Percentiles rank a stretch among this genome's conserved stretches.
These are phyloP conservation scores for Caligus rogercresseyi DNA, from an alignment of 1,140 invertebrate genomes.

Conservation along the genomic window DNA sequence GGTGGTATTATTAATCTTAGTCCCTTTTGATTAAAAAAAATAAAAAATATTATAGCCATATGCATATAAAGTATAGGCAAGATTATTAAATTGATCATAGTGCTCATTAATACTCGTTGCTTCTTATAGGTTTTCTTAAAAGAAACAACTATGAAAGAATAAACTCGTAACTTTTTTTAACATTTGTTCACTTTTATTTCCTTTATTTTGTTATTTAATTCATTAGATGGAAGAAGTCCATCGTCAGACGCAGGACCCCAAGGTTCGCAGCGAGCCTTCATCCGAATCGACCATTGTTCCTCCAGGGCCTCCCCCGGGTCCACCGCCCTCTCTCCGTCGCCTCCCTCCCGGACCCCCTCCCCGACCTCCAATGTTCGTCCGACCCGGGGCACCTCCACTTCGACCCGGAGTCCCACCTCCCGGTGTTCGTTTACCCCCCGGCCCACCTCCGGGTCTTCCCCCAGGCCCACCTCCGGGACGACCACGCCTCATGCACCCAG, in stretches of 20 bases:
- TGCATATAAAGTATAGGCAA: too few relatives aligned
- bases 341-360: constrained; percentile 34
- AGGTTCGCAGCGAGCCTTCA: background rate
- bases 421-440: constrained; percentile 29
- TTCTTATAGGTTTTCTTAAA: too few relatives aligned
- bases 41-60: too few relatives aligned
- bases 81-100: too few relatives aligned
- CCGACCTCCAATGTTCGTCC: constrained; percentile 24
- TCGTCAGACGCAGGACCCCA: constrained; percentile 36
- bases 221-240: constrained; percentile 56
- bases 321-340: constrained; percentile 36
- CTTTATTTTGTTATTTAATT: constrained; percentile 11
- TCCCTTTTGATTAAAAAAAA: too few relatives aligned
- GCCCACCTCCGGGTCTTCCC: constrained; percentile 28
- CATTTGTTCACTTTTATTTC: too few relatives aligned
- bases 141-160: too few relatives aligned
- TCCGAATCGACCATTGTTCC: constrained; percentile 36
- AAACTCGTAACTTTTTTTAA: too few relatives aligned
- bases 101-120: too few relatives aligned
- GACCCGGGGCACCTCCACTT: background rate
- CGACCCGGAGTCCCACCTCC: constrained; percentile 26
- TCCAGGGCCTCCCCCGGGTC: constrained; percentile 41
- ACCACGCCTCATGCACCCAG: constrained; percentile 34
- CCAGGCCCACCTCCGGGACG: constrained; percentile 48
- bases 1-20: too few relatives aligned